Evolutionary conservation across 1,140 invertebrate species (phyloP).

Genomic region (Neoseiulus cucumeris): DNA sequence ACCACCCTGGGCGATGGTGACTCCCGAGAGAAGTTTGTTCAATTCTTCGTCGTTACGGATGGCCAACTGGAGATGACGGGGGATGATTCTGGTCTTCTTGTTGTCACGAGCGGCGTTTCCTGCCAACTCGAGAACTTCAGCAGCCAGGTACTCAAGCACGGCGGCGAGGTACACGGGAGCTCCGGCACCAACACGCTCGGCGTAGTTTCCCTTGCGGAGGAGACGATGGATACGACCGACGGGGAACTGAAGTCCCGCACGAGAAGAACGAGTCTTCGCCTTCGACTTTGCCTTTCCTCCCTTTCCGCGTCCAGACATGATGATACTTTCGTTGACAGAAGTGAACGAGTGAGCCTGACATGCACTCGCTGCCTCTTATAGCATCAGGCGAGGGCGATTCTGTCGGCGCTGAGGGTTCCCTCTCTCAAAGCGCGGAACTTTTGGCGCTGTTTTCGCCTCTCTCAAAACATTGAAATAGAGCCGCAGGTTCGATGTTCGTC

Average conservation of each 20-base stretch:
- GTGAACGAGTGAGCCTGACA: no score
- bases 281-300: slow-evolving; percentile 36
- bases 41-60: slow-evolving; percentile 69
- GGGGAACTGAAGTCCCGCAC: slow-evolving; percentile 36
- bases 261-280: slow-evolving; percentile 36
- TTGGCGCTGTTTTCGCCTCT: no score
- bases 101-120: slow-evolving; percentile 48
- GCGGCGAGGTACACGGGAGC: slow-evolving; percentile 30
- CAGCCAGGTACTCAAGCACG: slow-evolving; percentile 32
- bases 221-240: slow-evolving; percentile 30
- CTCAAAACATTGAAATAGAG: no score
- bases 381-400: no score
- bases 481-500: no score
- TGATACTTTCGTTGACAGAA: neutral
- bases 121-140: slow-evolving; percentile 38
- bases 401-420: no score
- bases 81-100: slow-evolving; percentile 34
- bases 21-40: slow-evolving; percentile 49
- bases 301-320: slow-evolving; percentile 31
- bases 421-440: no score
- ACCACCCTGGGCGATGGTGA: slow-evolving; percentile 59
- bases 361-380: no score
- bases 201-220: slow-evolving; percentile 26
- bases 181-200: slow-evolving; percentile 22
- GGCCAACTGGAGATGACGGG: slow-evolving; percentile 50